Base-by-base conservation (phyloP, 1,140 invertebrate genomes). In the Bombus sylvicola region DNA sequence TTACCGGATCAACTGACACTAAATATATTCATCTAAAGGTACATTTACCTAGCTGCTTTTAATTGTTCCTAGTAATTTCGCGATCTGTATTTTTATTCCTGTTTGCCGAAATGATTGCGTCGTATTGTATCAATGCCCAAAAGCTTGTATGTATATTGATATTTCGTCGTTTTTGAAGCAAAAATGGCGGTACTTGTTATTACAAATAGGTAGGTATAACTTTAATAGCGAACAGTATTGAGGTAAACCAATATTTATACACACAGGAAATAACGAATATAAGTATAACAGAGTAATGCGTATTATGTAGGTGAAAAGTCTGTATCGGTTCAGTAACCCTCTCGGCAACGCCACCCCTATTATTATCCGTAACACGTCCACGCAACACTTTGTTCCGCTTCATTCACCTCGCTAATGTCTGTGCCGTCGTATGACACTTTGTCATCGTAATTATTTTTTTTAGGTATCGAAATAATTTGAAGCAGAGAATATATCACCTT, bases 291-390 rank as follows among this genome's bases (percentile, higher is more conserved):
- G 47, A 62, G 76, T 80, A 57, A 77, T 31, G 43, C 47, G 43
- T 72, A 59, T 53, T 43, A 73, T 47, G 15, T 31, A 47, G 57
- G 41, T 59, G 77, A 85, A 85, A 75, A 87, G 66, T 78, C 69
- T 59, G 68, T 43, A 80, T 62, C 66, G 53, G 89, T 90, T 90
- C 89, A 88, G 71, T 83, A 90, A 90, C 89, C 89, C 79, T 86
- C 66, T 9, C 76, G 69, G 71, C 75, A 82, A 85, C 79, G 79
- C 79, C 81, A 90, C 89, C 83, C 89, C 88, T 90, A 88, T 90
- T 90, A 90, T 90, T 90, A 90, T 90, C 86, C 86, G 76, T 82
- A 86, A 90, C 86, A 88, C 80, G 82, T 90, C 75, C 69, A 82
- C 72, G 88, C 80, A 89, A 89, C 81, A 73, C 78, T 82, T 68